Base-by-base conservation (phyloP, 2,113 vertebrate species). In the Sprattus sprattus region DNA sequence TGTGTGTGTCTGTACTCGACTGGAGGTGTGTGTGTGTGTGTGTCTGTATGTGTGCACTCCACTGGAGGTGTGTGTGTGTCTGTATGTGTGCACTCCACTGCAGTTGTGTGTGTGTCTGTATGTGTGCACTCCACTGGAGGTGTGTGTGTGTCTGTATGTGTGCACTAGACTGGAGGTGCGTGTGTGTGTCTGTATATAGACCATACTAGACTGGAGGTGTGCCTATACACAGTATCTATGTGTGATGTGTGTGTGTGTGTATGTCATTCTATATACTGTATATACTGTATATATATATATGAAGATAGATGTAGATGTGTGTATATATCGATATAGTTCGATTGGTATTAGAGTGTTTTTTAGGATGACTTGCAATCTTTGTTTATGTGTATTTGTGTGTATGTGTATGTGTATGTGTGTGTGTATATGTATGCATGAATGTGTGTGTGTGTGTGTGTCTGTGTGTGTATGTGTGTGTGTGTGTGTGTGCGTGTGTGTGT, bases 371-470 rank as follows among this genome's bases (percentile, higher is more conserved):
- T 39, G 39, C 39, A 39, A 10, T 47, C 6, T 47, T 6, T 47
- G 46, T 47, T 6, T 47, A 10, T 47, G 46, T 47, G 46, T 47
- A 10, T 47, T 0, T 10, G 4, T 47, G 46, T 47, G 6, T 47
- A 4, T 47, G 46, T 5, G 7, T 13, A 4, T 16, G 47, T 45
- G 49, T 64, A 22, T 64, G 60, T n/a, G 60, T 64, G 3, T 64
- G 60, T 64, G 60, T 88, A 85, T 1, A 90, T 97, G 98, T 87
- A 97, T 99, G 87, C 99, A 99, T 0, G 97, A 5, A 6, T 5
- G 10, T 47, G 46, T 47, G 46, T 0, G 46, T 47, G 46, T 47
- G 3, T 47, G 46, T 47, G 6, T 47, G 85, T 84, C 6, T 46
- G 39, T 54, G 80, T 47, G 44, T 71, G 84, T 54, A 78, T 64